Percentiles rank a stretch among this genome's conserved stretches.
phyloP scores from a whole-genome alignment of 2,797 vertebrate genomes.

The Xenops minutus region DNA sequence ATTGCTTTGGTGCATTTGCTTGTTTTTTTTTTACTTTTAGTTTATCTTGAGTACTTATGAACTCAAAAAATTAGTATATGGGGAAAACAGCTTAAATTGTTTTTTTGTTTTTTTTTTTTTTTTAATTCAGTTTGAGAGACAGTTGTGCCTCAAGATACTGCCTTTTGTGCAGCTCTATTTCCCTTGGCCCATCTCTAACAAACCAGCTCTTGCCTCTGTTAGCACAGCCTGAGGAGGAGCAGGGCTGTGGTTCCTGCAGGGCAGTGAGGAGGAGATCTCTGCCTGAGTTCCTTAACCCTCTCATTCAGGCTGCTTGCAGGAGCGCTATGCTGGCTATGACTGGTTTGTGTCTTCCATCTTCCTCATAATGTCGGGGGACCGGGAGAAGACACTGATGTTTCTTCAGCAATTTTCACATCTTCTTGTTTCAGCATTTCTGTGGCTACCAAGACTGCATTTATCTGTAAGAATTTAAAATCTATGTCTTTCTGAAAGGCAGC shows the following conservation, averaged over 20 bases:
- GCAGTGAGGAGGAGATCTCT: not conserved
- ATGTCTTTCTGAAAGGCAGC: not conserved
- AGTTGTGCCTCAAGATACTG: not conserved
- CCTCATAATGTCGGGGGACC: slow-evolving; percentile 86
- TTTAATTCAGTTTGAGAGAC: not conserved
- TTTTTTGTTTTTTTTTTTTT: not conserved
- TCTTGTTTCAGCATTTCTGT: slow-evolving; percentile 90
- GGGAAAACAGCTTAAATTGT: not conserved
- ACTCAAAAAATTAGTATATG: not conserved
- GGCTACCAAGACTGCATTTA: slow-evolving; percentile 84
- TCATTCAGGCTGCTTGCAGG: slow-evolving; percentile 78
- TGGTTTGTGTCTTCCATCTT: slow-evolving; percentile 92
- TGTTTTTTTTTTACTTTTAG: not conserved
- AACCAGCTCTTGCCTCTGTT: not conserved
- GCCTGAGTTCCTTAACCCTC: slow-evolving; percentile 78
- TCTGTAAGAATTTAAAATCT: slow-evolving; percentile 82
- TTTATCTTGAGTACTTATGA: not conserved
- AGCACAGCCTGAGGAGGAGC: not conserved
- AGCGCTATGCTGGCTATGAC: slow-evolving; percentile 83
- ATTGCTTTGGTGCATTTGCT: not conserved
- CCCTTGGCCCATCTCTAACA: not conserved
- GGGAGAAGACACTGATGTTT: slow-evolving; percentile 77
- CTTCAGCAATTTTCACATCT: slow-evolving; percentile 84
- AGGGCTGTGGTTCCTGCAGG: not conserved
- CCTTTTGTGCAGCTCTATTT: not conserved